Evolutionary conservation across 2,888 invertebrate genomes (phyloP).

Genomic region (Pachliopta kotzebuea): DNA sequence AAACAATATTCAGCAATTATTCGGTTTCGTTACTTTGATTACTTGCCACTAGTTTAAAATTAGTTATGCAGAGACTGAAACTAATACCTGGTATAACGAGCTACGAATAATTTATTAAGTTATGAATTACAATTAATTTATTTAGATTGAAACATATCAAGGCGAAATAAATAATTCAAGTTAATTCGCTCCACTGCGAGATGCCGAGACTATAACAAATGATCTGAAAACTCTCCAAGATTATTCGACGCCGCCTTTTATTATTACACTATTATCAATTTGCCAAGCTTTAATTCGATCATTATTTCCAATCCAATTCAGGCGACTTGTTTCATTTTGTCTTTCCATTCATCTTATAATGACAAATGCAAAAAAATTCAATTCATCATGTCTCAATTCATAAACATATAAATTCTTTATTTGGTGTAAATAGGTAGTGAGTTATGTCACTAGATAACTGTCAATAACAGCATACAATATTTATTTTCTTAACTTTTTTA

Average conservation of each 20-base stretch:
- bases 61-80: conserved; percentile 1
- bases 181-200: conserved; percentile 66
- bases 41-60: not conserved
- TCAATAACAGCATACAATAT: too few species aligned
- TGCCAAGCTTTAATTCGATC: conserved; percentile 68
- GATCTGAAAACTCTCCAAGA: conserved; percentile 60
- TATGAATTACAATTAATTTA: conserved; percentile 29
- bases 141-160: conserved; percentile 33
- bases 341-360: conserved; percentile 33
- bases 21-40: not conserved
- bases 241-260: conserved; percentile 52
- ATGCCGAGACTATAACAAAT: conserved; percentile 64
- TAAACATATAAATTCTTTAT: not conserved
- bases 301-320: conserved; percentile 47
- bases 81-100: conserved; percentile 3
- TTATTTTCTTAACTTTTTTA: too few species aligned
- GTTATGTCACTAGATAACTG: too few species aligned
- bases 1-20: not conserved
- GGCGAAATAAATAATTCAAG: conserved; percentile 39
- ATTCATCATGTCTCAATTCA: conserved; percentile 15
- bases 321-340: conserved; percentile 32
- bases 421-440: too few species aligned
- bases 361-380: conserved; percentile 29
- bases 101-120: conserved; percentile 19
- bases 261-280: conserved; percentile 75